A percentile compares a stretch with the other conserved stretches of the same genome.
Evolutionary conservation across 2,113 vertebrate species (phyloP).

Genomic region (Nyctibius bracteatus): DNA sequence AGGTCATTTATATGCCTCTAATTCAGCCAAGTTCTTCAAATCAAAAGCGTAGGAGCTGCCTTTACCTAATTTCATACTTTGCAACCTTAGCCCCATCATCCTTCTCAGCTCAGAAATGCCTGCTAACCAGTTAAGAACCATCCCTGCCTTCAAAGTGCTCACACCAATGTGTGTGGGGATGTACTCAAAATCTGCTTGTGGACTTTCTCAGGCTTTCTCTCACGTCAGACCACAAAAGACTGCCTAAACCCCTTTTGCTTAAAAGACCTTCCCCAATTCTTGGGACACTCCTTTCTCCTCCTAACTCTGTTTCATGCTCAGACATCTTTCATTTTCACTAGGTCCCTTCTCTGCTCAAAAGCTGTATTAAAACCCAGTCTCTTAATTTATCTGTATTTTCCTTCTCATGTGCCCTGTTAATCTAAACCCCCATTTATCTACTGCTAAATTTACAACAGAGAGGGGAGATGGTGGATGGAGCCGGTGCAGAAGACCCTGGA

Average conservation of each 20-base stretch:
- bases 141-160: neutral
- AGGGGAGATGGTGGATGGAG: neutral
- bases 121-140: neutral
- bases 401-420: neutral
- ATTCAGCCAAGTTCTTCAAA: neutral
- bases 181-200: neutral
- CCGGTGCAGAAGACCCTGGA: neutral
- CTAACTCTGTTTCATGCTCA: neutral
- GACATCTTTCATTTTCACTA: neutral
- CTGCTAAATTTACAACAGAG: neutral
- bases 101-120: neutral
- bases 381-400: neutral
- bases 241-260: neutral
- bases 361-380: neutral
- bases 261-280: neutral
- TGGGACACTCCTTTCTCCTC: neutral
- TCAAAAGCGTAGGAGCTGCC: neutral
- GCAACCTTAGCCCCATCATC: neutral
- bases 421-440: accelerated
- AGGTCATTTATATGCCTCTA: neutral
- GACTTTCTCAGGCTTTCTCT: neutral
- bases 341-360: neutral
- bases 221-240: neutral
- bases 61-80: neutral
- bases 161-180: neutral